Evolutionary conservation across 1,140 invertebrate genomes (phyloP), one percentile per base, ranked within the genome.

Genomic region (Brachionus plicatilis): DNA sequence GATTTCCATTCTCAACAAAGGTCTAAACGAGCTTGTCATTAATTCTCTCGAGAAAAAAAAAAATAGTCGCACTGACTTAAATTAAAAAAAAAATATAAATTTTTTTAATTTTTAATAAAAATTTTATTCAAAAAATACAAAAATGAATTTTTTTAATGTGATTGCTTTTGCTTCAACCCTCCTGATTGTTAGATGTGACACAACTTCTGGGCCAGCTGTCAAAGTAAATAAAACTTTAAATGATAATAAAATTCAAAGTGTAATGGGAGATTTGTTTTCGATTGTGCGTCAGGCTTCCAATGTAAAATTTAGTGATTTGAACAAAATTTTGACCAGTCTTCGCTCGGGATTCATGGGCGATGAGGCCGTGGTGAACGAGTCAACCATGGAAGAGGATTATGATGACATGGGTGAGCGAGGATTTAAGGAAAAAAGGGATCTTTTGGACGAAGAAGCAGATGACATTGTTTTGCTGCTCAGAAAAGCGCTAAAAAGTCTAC

Each of bases 191-290:
- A 60, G 20, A 60, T 60, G 53, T 60, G 53, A 60, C n/a, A 20
- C 53, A 20, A 20, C 53, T 33, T 37, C 66, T 9, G 12, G 3
- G 3, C 17, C 17, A 33, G 8, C 41, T 11, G 6, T 37, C 8
- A 68, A 33, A 68, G 17, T 65, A 29, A 65, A 65, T 47, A 65
- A 65, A 29, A 68, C 65, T 68, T 29, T 29, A 29, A 68, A 27
- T 68, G 27, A 68, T 29, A 68, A 68, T 68, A 68, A 33, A 68
- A 43, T 75, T 43, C 14, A 75, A 76, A 76, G 43, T 50, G 43
- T 76, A 14, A 6, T 50, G 11, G 20, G 43, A 29, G 45, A 50
- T 50, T 76, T 47, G n/a, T 50, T 76, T 47, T 76, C 43, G 27
- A 76, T 76, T 20, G 7, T 76, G 9, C 72, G 43, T 50, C 47